Evolutionary conservation across 2,888 invertebrate species (phyloP).

Genomic region (Tetrapedia diversipes): DNA sequence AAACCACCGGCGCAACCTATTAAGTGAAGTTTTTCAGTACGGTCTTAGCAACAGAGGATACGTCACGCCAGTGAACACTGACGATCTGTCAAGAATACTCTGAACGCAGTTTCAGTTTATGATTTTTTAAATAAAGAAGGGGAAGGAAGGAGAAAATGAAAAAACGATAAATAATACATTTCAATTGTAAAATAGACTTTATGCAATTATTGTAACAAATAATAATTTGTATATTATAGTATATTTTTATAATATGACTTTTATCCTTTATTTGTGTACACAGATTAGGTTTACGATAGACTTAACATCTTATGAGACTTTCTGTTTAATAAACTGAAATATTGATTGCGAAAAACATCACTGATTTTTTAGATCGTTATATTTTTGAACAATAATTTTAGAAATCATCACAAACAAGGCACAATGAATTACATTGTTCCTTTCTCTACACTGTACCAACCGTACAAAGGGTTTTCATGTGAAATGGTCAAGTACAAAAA

Average conservation of each 20-base stretch:
- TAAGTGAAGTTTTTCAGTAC: slow-evolving; percentile 1
- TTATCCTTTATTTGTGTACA: neutral
- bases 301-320: too few species aligned
- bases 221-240: neutral
- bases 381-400: too few species aligned
- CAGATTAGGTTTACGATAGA: too few species aligned
- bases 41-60: slow-evolving; percentile 27
- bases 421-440: too few species aligned
- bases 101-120: slow-evolving; percentile 19
- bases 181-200: slow-evolving; percentile 19
- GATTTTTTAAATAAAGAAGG: slow-evolving; percentile 19
- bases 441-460: too few species aligned
- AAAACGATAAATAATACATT: neutral
- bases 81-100: slow-evolving; percentile 38
- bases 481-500: too few species aligned
- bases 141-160: neutral
- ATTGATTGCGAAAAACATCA: too few species aligned
- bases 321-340: too few species aligned
- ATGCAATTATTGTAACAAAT: neutral
- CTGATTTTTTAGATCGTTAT: too few species aligned
- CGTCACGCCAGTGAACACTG: slow-evolving; percentile 31
- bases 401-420: too few species aligned
- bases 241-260: neutral
- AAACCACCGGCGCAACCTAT: slow-evolving; percentile 23
- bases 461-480: too few species aligned